Percentiles rank a stretch among this genome's conserved stretches.
These are phyloP conservation scores for Esox masquinongy DNA, from an alignment of 2,797 vertebrate species.

Conservation along the genomic window DNA sequence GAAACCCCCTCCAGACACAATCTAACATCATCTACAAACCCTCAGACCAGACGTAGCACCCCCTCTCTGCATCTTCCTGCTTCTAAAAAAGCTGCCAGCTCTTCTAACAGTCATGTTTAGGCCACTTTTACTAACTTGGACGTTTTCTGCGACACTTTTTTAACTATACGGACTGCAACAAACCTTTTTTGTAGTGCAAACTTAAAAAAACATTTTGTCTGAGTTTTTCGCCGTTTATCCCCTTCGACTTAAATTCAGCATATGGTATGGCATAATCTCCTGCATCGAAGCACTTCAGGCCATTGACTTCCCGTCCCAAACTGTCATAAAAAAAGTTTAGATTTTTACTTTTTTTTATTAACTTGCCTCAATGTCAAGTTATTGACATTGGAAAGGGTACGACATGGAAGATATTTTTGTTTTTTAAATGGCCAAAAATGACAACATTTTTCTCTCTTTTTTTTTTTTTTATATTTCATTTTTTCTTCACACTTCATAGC, in stretches of 20 bases:
- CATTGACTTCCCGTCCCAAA: slow-evolving; percentile 71
- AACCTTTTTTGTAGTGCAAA: slow-evolving; percentile 45
- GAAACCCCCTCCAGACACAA: slow-evolving; percentile 24
- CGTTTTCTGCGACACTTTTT: slow-evolving; percentile 37
- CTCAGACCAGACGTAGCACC: slow-evolving; percentile 49
- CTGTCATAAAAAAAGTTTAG: slow-evolving; percentile 69
- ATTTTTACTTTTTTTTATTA: slow-evolving; percentile 57
- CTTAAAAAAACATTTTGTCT: slow-evolving; percentile 27
- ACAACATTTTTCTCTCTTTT: slow-evolving; percentile 66
- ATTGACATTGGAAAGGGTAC: slow-evolving; percentile 74
- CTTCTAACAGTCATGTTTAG: slow-evolving; percentile 40
- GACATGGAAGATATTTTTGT: slow-evolving; percentile 78
- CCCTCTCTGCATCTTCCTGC: slow-evolving; percentile 41
- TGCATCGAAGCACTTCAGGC: slow-evolving; percentile 51
- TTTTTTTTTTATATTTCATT: slow-evolving; percentile 70
- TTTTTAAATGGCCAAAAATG: slow-evolving; percentile 46
- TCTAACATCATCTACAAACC: slow-evolving; percentile 59
- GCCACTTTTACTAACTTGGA: slow-evolving; percentile 55
- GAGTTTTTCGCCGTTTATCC: slow-evolving; percentile 3
- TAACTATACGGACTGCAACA: slow-evolving; percentile 42
- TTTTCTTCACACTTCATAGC: slow-evolving; percentile 79
- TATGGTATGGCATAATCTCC: slow-evolving; percentile 72
- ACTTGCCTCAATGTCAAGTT: slow-evolving; percentile 71
- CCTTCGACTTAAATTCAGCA: slow-evolving; percentile 74
- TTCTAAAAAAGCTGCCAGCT: slow-evolving; percentile 52